These are phyloP conservation scores for Alviniconcha marisindica DNA, from an alignment of 1,140 invertebrate genomes.

Conservation along the genomic window DNA sequence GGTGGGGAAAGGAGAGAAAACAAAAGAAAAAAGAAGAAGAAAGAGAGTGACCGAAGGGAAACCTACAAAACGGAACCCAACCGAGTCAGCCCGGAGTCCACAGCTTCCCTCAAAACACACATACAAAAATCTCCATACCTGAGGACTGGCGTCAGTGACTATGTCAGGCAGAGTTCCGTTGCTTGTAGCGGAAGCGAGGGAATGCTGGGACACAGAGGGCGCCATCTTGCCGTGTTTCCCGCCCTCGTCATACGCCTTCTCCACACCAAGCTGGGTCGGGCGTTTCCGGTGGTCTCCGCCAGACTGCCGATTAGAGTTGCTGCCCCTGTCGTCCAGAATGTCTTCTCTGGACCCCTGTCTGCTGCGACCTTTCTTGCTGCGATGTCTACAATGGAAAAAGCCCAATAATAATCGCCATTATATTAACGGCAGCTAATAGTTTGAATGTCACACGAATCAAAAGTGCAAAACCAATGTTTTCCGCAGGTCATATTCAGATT, in stretches of 20 bases:
- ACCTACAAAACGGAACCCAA: too few species aligned
- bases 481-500: too few species aligned
- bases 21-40: too few species aligned
- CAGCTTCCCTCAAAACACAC: not conserved
- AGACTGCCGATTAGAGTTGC: slow-evolving; percentile 24
- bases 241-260: slow-evolving; percentile 49
- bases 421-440: too few species aligned
- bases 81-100: too few species aligned
- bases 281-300: slow-evolving; percentile 39
- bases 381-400: slow-evolving; percentile 20
- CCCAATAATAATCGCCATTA: too few species aligned
- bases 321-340: slow-evolving; percentile 58
- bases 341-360: slow-evolving; percentile 66
- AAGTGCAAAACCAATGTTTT: too few species aligned
- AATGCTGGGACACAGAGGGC: slow-evolving; percentile 55
- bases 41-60: too few species aligned
- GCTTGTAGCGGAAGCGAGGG: slow-evolving; percentile 49
- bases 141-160: slow-evolving; percentile 52
- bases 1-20: too few species aligned
- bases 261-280: slow-evolving; percentile 60
- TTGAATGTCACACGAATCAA: too few species aligned
- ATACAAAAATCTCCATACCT: not conserved
- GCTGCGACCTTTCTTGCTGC: slow-evolving; percentile 55
- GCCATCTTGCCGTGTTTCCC: slow-evolving; percentile 36
- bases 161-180: slow-evolving; percentile 63